Base-by-base conservation (phyloP, 2,797 vertebrate genomes). In the Takifugu ocellatus region DNA sequence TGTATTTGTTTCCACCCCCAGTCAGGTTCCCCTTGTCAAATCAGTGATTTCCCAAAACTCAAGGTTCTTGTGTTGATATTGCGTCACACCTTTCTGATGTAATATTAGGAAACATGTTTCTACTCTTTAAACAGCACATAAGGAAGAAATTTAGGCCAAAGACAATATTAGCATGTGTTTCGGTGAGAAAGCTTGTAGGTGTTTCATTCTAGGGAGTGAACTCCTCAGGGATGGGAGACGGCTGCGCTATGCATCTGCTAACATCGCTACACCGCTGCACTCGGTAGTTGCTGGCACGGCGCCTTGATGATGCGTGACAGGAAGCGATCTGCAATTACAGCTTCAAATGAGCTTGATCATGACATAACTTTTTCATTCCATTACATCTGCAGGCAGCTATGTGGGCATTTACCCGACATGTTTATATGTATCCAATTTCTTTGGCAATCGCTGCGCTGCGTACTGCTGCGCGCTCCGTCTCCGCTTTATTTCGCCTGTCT, bases 141-240 rank as follows among this genome's bases (percentile, higher is more conserved):
- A 66, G 66, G 56, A 25, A 56, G 14, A 56, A 46, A 54, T 61
- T 51, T 36, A 39, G 24, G 55, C 60, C 50, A 44, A 55, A 27
- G 49, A 54, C 42, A 74, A 70, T 58, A 54, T 44, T 49, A 39
- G 51, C 62, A 60, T 29, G 27, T 49, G 25, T 49, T 54, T 66
- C 54, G 54, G 52, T 70, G 54, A 68, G 65, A 68, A 50, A 64
- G 55, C 49, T 60, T 59, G n/a, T 62, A 43, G 71, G 65, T 62
- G 55, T 64, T 74, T 62, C 58, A 77, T 68, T 74, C 72, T 53
- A 51, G 67, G 49, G 25, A 42, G 63, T 2, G 0, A 21, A 50
- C 49, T 77, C 61, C 69, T 56, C 27, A 42, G 55, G 48, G 63
- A 70, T 51, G 6, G 45, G 50, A 66, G 51, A 66, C 65, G 56